Base-by-base conservation (phyloP, 37 sponge, comb jelly and placozoan genomes). In the Sycon ciliatum region DNA sequence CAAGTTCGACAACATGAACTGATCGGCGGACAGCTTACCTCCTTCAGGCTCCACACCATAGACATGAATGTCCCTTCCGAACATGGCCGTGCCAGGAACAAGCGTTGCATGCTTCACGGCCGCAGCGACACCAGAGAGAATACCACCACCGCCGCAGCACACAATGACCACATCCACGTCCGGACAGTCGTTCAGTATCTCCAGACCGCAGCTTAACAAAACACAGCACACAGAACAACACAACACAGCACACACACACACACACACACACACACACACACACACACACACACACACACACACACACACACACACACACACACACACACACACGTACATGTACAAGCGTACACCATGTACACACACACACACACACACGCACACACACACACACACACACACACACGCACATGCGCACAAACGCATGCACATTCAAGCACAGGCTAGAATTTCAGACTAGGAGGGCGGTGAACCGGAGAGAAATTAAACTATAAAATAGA, bases 71-170 rank as follows among this genome's bases (percentile, higher is more conserved):
- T 36, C 34, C 23, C 34, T 37, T n/a, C 77, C 81, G 3, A 75
- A 67, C 38, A 58, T n/a, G n/a, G n/a, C n/a, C n/a, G n/a, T n/a
- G n/a, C n/a, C n/a, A n/a, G n/a, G n/a, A n/a, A n/a, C n/a, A n/a
- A n/a, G n/a, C n/a, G n/a, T n/a, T n/a, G n/a, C n/a, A n/a, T n/a
- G 74, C 55, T 73, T 78, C 11, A 78, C 35, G 1, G 79, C 76
- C 6, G 85, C 81, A 20, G 85, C 65, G 2, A 84, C 61, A 29
- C 85, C 85, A 3, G 81, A 42, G 71, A 84, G 60, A 28, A 84
- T 65, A 11, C 85, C 85, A 18, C 85, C 85, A 0, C 85, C 85
- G 9, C 85, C 85, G 61, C 80, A 80, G 26, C 85, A 84, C 18
- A 80, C 85, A 20, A 84, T 40, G 4, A 84, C 76, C 1, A 84